phyloP scores from a whole-genome alignment of 2,888 invertebrate species.

The Eugnorisma glareosa region DNA sequence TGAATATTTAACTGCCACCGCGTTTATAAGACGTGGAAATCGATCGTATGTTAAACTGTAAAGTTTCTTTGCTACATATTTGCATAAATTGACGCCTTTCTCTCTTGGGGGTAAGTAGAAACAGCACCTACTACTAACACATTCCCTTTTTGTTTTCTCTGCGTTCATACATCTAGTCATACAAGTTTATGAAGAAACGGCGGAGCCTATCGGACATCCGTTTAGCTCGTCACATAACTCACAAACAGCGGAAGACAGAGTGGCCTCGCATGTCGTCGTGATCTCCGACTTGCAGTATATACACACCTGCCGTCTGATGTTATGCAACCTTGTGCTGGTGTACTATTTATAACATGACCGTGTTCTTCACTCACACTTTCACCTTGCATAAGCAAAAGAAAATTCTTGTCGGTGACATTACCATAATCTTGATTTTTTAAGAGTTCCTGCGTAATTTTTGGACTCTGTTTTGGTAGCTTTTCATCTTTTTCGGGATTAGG shows the following conservation, averaged over 20 bases:
- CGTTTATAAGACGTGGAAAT: constrained; percentile 15
- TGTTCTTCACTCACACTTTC: constrained; percentile 41
- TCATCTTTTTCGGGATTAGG: background rate
- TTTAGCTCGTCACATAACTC: constrained; percentile 60
- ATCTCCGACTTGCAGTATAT: constrained; percentile 47
- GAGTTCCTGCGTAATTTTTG: background rate
- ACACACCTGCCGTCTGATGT: constrained; percentile 31
- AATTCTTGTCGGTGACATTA: constrained; percentile 25
- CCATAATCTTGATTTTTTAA: constrained; percentile 22
- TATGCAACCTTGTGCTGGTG: constrained; percentile 52
- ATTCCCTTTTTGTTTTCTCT: background rate
- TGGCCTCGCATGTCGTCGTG: constrained; percentile 56
- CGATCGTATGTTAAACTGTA: constrained; percentile 4
- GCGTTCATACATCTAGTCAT: background rate
- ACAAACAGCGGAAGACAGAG: constrained; percentile 63
- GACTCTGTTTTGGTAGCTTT: background rate
- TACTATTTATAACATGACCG: constrained; percentile 38
- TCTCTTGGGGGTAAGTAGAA: background rate
- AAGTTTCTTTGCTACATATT: background rate
- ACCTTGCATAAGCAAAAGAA: constrained; percentile 44
- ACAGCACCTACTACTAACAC: background rate
- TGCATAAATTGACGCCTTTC: background rate
- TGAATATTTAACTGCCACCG: constrained; percentile 28
- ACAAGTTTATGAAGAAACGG: constrained; percentile 45
- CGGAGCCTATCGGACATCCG: constrained; percentile 62